These are phyloP conservation scores for Anhinga anhinga DNA, from an alignment of 2,113 vertebrate genomes.

Conservation along the genomic window DNA sequence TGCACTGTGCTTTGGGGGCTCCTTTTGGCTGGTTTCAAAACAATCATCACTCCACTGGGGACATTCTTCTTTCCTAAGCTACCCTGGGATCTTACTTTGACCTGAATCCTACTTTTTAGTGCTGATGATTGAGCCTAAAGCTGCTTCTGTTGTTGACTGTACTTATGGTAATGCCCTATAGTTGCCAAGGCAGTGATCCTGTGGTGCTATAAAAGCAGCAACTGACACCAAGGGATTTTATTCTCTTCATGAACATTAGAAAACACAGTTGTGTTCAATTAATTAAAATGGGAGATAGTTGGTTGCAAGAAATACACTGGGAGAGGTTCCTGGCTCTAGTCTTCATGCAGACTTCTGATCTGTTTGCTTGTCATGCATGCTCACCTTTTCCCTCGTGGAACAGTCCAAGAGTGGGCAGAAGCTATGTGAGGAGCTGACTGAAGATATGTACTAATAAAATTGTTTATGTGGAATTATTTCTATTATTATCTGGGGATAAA, in stretches of 20 bases:
- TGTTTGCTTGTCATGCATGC: rapidly evolving
- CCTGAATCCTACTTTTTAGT: neutral
- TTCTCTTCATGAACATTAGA: neutral
- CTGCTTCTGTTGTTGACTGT: neutral
- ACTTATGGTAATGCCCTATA: neutral
- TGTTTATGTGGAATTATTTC: neutral
- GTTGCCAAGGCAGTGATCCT: neutral
- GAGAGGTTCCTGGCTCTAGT: neutral
- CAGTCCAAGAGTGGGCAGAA: neutral
- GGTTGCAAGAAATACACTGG: neutral
- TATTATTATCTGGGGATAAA: neutral
- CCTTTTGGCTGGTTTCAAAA: neutral
- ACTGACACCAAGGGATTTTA: neutral
- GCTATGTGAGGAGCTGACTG: neutral
- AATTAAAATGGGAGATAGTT: neutral
- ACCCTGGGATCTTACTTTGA: neutral
- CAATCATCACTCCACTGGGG: rapidly evolving
- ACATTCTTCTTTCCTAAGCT: neutral
- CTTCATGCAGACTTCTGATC: neutral
- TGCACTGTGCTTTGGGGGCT: neutral
- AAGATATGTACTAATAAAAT: neutral
- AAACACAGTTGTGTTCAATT: neutral
- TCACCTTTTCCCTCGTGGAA: neutral
- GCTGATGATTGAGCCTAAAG: neutral
- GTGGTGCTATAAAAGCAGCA: neutral